Evolutionary conservation across 1,140 invertebrate genomes (phyloP).

Genomic region (Aphis craccivora): DNA sequence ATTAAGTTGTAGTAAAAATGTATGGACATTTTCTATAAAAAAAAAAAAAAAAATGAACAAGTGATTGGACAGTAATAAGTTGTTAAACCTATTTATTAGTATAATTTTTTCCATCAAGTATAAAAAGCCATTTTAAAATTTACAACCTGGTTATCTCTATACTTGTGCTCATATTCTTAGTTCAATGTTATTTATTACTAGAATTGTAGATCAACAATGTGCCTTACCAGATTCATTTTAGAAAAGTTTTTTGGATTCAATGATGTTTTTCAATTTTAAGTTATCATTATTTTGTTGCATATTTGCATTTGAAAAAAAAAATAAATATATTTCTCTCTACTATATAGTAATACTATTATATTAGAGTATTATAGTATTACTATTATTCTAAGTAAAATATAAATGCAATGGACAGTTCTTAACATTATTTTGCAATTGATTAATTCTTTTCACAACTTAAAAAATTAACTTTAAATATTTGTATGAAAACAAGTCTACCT

Average conservation of each 20-base stretch:
- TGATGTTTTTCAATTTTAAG: conserved; percentile 36
- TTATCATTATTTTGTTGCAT: conserved; percentile 33
- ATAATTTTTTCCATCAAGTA: conserved; percentile 13
- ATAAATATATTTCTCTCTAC: neutral
- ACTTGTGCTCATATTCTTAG: conserved; percentile 53
- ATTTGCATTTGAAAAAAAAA: conserved; percentile 14
- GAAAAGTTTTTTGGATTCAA: conserved; percentile 25
- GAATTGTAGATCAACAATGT: conserved; percentile 55
- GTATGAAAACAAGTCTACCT: conserved; percentile 52
- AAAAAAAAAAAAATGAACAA: conserved; percentile 39
- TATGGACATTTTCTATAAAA: conserved; percentile 13
- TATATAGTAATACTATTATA: neutral
- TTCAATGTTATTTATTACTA: conserved; percentile 55
- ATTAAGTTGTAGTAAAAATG: conserved; percentile 23
- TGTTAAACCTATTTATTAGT: conserved; percentile 35
- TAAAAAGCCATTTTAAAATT: conserved; percentile 31
- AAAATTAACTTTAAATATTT: neutral
- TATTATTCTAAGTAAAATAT: neutral
- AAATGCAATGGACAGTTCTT: conserved; percentile 7
- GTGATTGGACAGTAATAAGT: conserved; percentile 44
- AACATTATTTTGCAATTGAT: neutral
- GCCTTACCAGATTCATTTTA: conserved; percentile 55
- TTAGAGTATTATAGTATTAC: no score
- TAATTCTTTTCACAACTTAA: neutral
- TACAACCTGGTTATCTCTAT: conserved; percentile 42